Evolutionary conservation across 2,888 invertebrate species (phyloP).

Genomic region (Lithosia quadra): DNA sequence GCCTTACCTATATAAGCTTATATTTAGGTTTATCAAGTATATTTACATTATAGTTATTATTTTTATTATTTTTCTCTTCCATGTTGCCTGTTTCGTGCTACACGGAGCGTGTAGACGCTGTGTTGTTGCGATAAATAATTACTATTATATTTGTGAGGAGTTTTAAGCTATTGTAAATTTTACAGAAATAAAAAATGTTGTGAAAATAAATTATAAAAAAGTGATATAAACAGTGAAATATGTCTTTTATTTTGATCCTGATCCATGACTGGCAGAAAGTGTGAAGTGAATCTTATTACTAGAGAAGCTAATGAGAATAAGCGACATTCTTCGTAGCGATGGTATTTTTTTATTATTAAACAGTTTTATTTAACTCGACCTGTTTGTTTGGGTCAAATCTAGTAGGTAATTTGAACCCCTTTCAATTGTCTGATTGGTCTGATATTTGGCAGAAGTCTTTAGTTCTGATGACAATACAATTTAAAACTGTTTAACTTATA

Average conservation of each 20-base stretch:
- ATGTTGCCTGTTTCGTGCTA: constrained; percentile 77
- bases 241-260: constrained; percentile 65
- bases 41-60: constrained; percentile 73
- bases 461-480: too few relatives aligned
- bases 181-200: constrained; percentile 87
- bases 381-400: too few relatives aligned
- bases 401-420: too few relatives aligned
- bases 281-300: neutral
- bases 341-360: too few relatives aligned
- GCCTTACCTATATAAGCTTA: constrained; percentile 80
- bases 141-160: constrained; percentile 83
- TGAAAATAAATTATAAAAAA: constrained; percentile 87
- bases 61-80: constrained; percentile 69
- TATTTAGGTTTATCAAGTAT: constrained; percentile 76
- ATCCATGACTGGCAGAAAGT: neutral
- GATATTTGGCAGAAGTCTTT: too few relatives aligned
- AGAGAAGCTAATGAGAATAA: neutral
- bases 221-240: constrained; percentile 82
- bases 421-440: too few relatives aligned
- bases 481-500: too few relatives aligned
- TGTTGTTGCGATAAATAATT: constrained; percentile 77
- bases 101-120: constrained; percentile 61
- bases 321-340: too few relatives aligned
- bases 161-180: constrained; percentile 87
- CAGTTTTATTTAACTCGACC: too few relatives aligned